phyloP scores from a whole-genome alignment of 2,888 invertebrate genomes.

The Lissonota sp. region DNA sequence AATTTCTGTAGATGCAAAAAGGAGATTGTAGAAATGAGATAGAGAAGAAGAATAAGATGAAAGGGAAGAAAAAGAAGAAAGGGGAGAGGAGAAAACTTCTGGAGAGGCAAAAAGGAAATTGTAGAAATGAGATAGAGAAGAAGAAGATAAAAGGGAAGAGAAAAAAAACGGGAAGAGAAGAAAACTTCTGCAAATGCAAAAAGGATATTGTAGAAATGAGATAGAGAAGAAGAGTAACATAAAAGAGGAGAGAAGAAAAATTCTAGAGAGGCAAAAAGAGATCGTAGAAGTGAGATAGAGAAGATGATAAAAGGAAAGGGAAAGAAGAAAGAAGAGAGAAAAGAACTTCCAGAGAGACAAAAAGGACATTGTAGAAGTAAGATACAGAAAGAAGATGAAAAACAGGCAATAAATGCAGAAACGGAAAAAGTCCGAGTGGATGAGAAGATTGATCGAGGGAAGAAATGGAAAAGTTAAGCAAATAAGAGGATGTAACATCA shows the following conservation, averaged over 20 bases:
- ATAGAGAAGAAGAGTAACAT: too few species aligned
- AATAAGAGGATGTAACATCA: background rate
- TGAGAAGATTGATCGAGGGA: background rate
- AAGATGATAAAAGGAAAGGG: constrained; percentile 29
- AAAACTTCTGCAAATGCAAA: too few species aligned
- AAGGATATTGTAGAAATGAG: constrained; percentile 1
- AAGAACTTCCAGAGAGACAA: background rate
- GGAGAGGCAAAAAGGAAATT: constrained; percentile 27
- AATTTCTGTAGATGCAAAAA: background rate
- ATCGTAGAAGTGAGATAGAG: background rate
- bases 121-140: too few species aligned
- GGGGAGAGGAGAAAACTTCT: constrained; percentile 27
- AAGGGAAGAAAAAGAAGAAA: constrained; percentile 24
- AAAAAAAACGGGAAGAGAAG: constrained; percentile 24
- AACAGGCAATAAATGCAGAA: background rate
- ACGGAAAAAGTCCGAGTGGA: background rate
- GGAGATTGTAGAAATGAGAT: constrained; percentile 7
- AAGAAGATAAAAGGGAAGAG: constrained; percentile 35
- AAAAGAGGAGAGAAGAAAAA: background rate
- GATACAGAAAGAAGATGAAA: background rate
- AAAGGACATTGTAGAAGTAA: too few species aligned
- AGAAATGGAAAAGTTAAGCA: background rate
- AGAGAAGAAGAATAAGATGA: constrained; percentile 1
- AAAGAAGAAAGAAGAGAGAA: background rate
- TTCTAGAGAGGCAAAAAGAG: constrained; percentile 3